phyloP scores from a whole-genome alignment of 2,797 vertebrate species.

The Neopelma chrysocephalum region DNA sequence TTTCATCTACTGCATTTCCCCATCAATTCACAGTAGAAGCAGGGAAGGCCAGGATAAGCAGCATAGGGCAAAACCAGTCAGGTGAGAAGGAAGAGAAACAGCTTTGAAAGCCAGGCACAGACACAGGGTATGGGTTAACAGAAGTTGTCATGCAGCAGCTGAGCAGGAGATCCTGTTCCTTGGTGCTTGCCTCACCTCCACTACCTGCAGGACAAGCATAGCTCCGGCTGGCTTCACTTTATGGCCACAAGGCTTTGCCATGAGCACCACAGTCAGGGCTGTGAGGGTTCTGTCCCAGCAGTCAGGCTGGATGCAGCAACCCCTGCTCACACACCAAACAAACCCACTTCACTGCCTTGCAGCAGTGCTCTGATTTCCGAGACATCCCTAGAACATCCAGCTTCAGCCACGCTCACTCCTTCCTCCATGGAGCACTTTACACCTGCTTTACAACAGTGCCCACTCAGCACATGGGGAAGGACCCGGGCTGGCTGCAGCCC shows the following conservation, averaged over 20 bases:
- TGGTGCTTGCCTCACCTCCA: neutral
- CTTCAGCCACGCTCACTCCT: neutral
- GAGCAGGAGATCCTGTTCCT: neutral
- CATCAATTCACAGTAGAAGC: neutral
- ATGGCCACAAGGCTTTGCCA: neutral
- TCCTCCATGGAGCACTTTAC: neutral
- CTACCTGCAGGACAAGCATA: neutral
- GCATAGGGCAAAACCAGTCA: too few species aligned
- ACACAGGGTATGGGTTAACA: accelerated
- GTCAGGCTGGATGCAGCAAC: neutral
- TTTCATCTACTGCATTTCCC: neutral
- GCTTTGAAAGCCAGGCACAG: neutral
- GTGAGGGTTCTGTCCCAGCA: neutral
- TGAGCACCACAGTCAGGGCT: neutral
- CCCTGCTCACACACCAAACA: neutral
- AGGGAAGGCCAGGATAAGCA: neutral
- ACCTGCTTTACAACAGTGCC: neutral
- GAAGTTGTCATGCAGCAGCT: neutral
- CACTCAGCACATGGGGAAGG: accelerated
- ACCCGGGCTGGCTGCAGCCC: neutral
- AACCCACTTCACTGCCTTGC: neutral
- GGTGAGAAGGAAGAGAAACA: neutral
- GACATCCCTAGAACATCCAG: neutral
- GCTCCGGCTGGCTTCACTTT: neutral
- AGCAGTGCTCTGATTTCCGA: neutral